A percentile compares a stretch with the other conserved stretches of the same genome.
Evolutionary conservation across 2,113 vertebrate species (phyloP).

Genomic region (Nibea coibor): DNA sequence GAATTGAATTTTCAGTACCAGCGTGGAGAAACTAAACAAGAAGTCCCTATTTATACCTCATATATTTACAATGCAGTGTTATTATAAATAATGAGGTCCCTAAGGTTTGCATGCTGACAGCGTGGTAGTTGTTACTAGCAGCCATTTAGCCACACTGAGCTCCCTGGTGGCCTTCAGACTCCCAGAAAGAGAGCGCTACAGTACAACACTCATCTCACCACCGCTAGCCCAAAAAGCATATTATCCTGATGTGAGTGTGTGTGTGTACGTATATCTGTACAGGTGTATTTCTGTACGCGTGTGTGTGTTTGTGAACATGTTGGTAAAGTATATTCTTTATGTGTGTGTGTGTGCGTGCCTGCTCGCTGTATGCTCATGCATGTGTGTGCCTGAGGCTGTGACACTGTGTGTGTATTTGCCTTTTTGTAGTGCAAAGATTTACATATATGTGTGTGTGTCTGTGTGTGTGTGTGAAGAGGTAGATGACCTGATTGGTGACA

Average conservation of each 20-base stretch:
- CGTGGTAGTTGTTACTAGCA: constrained; percentile 55
- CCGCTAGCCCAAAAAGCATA: constrained; percentile 22
- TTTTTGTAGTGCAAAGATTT: constrained; percentile 5
- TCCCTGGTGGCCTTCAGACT: constrained; percentile 46
- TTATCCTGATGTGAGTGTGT: constrained; percentile 14
- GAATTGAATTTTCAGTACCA: constrained; percentile 21
- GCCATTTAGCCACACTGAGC: constrained; percentile 39
- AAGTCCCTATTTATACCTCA: constrained; percentile 47
- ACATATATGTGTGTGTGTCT: constrained; percentile 18
- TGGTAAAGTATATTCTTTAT: neutral
- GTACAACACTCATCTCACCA: neutral
- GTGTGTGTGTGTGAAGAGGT: constrained; percentile 6
- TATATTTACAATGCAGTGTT: constrained; percentile 58
- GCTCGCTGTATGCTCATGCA: constrained; percentile 24
- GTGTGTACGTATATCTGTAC: neutral
- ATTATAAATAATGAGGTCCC: constrained; percentile 71
- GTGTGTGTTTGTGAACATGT: neutral
- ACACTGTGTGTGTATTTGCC: constrained; percentile 16
- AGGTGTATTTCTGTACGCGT: neutral
- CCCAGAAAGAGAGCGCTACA: constrained; percentile 6
- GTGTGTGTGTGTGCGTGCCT: neutral
- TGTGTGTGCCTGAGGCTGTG: constrained; percentile 33
- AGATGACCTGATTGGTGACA: constrained; percentile 61
- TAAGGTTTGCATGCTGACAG: constrained; percentile 62
- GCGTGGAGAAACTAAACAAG: constrained; percentile 38